Base-by-base conservation (phyloP, 2,797 vertebrate genomes). In the Erithacus rubecula region DNA sequence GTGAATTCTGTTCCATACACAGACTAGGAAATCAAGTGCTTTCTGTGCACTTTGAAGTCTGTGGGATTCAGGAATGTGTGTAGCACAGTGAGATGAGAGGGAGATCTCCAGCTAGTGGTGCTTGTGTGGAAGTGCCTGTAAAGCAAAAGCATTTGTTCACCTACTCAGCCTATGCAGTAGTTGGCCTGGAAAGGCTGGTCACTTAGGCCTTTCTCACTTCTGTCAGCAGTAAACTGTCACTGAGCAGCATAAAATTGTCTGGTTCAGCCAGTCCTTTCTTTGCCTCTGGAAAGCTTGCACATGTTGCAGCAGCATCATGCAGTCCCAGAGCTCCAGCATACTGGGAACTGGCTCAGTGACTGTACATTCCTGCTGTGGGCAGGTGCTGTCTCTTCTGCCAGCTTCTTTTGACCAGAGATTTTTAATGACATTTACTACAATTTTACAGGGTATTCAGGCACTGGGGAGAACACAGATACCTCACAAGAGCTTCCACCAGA, bases 381-480 rank as follows among this genome's bases (percentile, higher is more conserved):
- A 4, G 11, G 17, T 46, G 18, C 39, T 58, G 0, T 11, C 64
- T 9, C 22, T 75, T 53, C 53, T 43, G 20, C 53, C 41, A 60
- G 0, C 11, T 71, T 53, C 39, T 29, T 51, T 39, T 85, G 23
- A 65, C 55, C n/a, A 13, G n/a, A 26, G 19, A 6, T 55, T 81
- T 90, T 52, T 87, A 34, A 69, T 55, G 43, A 10, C 65, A 8
- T n/a, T 69, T 64, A 6, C 64, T 64, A 12, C 2, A 22, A 68
- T 81, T 56, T 97, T 94, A 21, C 95, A 99, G 99, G 99, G 75
- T 98, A 98, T 94, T 98, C 98, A 60, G 98, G 98, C 95, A 98
- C 97, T 97, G 99, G 98, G 96, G 99, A 99, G 96, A 98, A 98
- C 96, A 98, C 98, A 97, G 98, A 98, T 96, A 74, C 95, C 74